Evolutionary conservation across 92 coral and sea anemone species (phyloP), one percentile per base, ranked within the genome.

Genomic region (Muricea muricata): DNA sequence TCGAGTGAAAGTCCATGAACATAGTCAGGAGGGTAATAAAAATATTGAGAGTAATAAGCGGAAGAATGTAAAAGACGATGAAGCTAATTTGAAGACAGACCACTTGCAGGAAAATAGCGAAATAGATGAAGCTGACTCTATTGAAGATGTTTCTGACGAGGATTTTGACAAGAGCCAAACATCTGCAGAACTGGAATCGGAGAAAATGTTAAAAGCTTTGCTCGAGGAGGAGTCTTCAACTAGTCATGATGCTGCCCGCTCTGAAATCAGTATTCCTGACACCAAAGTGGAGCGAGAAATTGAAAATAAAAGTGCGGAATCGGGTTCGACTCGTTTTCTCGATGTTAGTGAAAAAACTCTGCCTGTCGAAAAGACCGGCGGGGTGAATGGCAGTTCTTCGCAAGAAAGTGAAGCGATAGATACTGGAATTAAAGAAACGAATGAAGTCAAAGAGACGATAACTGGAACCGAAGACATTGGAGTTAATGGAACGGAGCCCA

Each of bases 261-360:
- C 60, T 1, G 79, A 46, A 35, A 73, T 61, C 21, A 25, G 1
- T 70, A 23, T 73, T 73, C 60, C 79, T 26, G 32, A 42, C 29
- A 73, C 79, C 7, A 26, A 23, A 32, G 41, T 68, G 1, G 7
- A 46, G 12, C 21, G 10, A 14, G 60, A 7, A 7, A 73, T 4
- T 37, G 57, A 33, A 33, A 10, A 47, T 18, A 48, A 72, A 34
- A 52, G 6, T 18, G 79, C 6, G 9, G 32, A 24, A 1, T 20
- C 46, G 0, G 79, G 79, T 6, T 73, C 79, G 46, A 73, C 57
- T 20, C 48, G 12, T 17, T 73, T 73, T 29, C 79, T 11, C 18
- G 11, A 23, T 26, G 28, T 42, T 13, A 73, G 32, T 12, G 79
- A 46, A 29, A n/a, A 25, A 24, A 76, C 12, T 18, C 1, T 76